Percentiles rank a stretch among this genome's conserved stretches.
Evolutionary conservation across 2,113 vertebrate species (phyloP).

Genomic region (Cyanoramphus novaezelandiae): DNA sequence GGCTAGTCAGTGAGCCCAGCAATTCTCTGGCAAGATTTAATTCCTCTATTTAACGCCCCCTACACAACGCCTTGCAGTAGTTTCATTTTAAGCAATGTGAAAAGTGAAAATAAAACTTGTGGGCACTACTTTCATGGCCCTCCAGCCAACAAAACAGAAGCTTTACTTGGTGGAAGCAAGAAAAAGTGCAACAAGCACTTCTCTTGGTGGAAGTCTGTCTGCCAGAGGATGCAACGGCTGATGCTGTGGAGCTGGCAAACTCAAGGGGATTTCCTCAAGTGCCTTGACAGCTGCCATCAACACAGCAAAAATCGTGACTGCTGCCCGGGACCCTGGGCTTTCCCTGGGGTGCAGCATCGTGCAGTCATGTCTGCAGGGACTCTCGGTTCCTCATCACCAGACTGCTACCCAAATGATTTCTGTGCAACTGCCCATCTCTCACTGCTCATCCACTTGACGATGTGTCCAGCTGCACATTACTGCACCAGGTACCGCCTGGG

Average conservation of each 20-base stretch:
- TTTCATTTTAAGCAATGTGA: background rate
- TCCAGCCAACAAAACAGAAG: background rate
- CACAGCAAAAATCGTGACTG: background rate
- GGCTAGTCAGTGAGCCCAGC: background rate
- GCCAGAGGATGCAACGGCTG: background rate
- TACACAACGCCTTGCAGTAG: accelerated
- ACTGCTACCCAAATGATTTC: background rate
- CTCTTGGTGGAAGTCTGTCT: background rate
- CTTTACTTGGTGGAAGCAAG: no score
- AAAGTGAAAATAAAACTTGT: background rate
- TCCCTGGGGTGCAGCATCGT: background rate
- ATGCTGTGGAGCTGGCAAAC: background rate
- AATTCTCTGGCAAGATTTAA: background rate
- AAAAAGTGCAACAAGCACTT: background rate
- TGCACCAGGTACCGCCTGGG: background rate
- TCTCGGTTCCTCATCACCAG: background rate
- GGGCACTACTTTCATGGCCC: background rate
- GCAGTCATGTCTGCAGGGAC: background rate
- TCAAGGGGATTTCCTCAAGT: background rate
- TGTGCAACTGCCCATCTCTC: background rate
- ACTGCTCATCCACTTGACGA: background rate
- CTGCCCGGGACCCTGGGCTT: background rate
- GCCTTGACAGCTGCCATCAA: background rate
- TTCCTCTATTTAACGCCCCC: background rate
- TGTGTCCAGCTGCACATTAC: background rate